Percentiles rank a stretch among this genome's conserved stretches.
Conservation (phyloP, 2,797 vertebrate species). For the Heterohyrax brucei region DNA sequence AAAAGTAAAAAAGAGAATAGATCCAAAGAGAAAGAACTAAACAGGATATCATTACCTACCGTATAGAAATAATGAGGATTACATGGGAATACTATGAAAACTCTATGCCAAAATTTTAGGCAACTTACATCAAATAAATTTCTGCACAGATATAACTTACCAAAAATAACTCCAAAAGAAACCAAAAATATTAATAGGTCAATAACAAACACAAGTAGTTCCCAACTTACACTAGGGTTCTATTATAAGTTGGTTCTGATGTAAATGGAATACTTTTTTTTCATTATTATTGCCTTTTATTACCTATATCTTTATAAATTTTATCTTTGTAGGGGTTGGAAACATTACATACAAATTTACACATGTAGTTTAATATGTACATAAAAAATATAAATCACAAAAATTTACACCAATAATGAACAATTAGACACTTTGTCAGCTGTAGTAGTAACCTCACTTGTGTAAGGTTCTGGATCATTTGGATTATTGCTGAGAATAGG, state of each 20-base stretch:
- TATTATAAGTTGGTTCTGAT: not conserved
- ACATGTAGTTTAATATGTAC: not conserved
- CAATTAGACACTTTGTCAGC: not conserved
- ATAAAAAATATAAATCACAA: not conserved
- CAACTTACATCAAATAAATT: not conserved
- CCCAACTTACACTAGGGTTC: not conserved
- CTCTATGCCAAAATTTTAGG: not conserved
- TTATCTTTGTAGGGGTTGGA: not conserved
- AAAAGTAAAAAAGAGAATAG: not conserved
- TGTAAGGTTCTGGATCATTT: not conserved
- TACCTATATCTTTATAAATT: not conserved
- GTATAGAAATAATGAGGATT: not conserved
- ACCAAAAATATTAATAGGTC: not conserved
- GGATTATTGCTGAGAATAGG: not conserved
- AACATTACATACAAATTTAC: not conserved
- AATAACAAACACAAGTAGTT: not conserved
- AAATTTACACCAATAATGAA: not conserved
- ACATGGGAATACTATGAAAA: not conserved
- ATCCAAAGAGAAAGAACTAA: not conserved
- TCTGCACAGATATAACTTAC: not conserved
- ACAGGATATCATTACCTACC: not conserved
- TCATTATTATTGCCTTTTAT: not conserved
- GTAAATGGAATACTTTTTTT: not conserved
- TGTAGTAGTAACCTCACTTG: not conserved
- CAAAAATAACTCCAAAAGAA: not conserved